A percentile compares a stretch with the other conserved stretches of the same genome.
These are phyloP conservation scores for Imbricaverruca yamaguchii DNA, from an alignment of 2,888 invertebrate genomes.

Conservation along the genomic window DNA sequence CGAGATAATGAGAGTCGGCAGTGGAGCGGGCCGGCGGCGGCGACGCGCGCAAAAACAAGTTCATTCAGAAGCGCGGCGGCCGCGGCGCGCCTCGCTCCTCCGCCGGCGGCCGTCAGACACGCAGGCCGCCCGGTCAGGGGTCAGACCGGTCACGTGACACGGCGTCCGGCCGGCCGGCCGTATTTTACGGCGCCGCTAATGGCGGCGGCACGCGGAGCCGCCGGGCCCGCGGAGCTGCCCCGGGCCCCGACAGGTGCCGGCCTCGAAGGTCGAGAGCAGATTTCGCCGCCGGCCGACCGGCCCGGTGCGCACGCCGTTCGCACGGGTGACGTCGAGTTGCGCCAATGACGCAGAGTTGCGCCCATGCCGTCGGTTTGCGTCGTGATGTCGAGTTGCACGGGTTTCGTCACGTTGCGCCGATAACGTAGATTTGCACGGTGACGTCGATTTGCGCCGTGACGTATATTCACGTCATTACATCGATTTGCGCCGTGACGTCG, in stretches of 20 bases:
- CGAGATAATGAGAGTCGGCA: neutral
- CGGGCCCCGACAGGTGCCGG: neutral
- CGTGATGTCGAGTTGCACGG: too few species aligned
- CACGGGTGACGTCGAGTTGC: too few species aligned
- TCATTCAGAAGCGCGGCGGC: neutral
- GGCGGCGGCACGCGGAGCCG: neutral
- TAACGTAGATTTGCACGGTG: too few species aligned
- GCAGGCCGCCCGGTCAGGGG: neutral
- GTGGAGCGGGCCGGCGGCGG: neutral
- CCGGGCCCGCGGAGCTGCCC: neutral
- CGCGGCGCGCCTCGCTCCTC: neutral
- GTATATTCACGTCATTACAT: too few species aligned
- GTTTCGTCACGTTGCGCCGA: too few species aligned
- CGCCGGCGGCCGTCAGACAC: neutral
- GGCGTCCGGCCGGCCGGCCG: constrained; percentile 6
- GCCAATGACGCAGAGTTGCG: too few species aligned
- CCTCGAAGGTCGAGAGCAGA: too few species aligned
- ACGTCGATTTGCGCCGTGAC: too few species aligned
- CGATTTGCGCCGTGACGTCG: too few species aligned
- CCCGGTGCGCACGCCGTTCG: too few species aligned
- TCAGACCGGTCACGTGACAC: constrained; percentile 8
- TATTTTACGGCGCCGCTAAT: neutral
- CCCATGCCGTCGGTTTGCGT: too few species aligned
- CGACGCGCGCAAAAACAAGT: constrained; percentile 7
- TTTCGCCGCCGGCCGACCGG: too few species aligned